Evolutionary conservation across 2,113 vertebrate genomes (phyloP), one percentile per base, ranked within the genome.

Genomic region (Zootoca vivipara): DNA sequence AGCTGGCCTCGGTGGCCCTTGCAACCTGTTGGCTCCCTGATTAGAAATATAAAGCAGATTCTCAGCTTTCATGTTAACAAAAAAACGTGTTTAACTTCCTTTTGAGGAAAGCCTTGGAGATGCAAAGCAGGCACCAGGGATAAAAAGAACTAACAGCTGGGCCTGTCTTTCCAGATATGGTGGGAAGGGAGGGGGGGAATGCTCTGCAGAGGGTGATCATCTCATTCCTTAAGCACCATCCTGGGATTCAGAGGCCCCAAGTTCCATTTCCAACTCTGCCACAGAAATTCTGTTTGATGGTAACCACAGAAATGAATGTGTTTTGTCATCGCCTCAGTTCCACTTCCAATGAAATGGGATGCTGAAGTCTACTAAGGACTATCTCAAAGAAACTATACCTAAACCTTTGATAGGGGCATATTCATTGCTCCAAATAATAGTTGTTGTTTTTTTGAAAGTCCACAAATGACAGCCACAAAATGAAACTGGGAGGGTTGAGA

Each of bases 81-180:
- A 74, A 78, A 82, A 85, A 18, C 3, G 78, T 67, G 40, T 56
- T 64, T 89, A 8, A 91, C 58, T 30, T 28, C 28, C 82, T 64
- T 93, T 86, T 83, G 83, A 78, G 80, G 87, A 82, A 40, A 88
- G 42, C 77, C 85, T 79, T 79, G 64, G 64, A 86, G 85, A 86
- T 86, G 85, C 70, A 79, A 82, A 75, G 20, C 70, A 75, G 26
- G 64, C 18, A 10, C 56, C 9, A 18, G 52, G 70, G 70, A 70
- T 88, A 18, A 75, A 82, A 88, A 87, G 79, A 82, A 82, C 35
- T 75, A 82, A 64, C 70, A 87, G 79, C 69, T 82, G 26, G 78
- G 33, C 22, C 78, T 70, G 26, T 38, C n/a, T 75, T 38, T 46
- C 78, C 78, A 73, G 52, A 33, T 56, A 75, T 58, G 78, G 64